phyloP scores from a whole-genome alignment of 2,888 invertebrate genomes.

The Harpalus rufipes region DNA sequence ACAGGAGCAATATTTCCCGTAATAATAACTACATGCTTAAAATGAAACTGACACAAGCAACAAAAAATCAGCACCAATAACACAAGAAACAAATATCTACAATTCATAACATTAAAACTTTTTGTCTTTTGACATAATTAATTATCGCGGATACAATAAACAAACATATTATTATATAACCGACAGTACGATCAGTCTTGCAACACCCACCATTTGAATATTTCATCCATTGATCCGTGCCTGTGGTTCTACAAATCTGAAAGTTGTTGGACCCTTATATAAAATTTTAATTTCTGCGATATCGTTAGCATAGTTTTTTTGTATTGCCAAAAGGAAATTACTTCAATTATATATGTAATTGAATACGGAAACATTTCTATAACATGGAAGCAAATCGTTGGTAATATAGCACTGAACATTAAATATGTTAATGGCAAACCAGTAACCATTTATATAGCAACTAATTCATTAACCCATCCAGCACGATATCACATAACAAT shows the following conservation, averaged over 20 bases:
- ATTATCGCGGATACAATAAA: slow-evolving; percentile 40
- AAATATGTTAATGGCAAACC: slow-evolving; percentile 4
- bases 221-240: background rate
- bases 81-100: slow-evolving; percentile 4
- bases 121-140: slow-evolving; percentile 1
- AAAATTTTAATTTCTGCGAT: background rate
- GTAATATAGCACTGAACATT: too few species aligned
- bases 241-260: background rate
- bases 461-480: slow-evolving; percentile 35
- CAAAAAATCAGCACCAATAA: background rate
- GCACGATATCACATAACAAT: slow-evolving; percentile 25
- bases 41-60: background rate
- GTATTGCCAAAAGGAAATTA: too few species aligned
- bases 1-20: background rate
- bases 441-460: slow-evolving; percentile 28
- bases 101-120: slow-evolving; percentile 14
- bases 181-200: slow-evolving; percentile 19
- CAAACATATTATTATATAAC: slow-evolving; percentile 41
- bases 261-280: background rate
- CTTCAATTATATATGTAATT: too few species aligned
- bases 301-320: too few species aligned
- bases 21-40: slow-evolving; percentile 1
- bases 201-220: slow-evolving; percentile 34
- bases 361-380: background rate
- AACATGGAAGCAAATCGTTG: background rate